These are phyloP conservation scores for Drosophila antonietae DNA, from an alignment of 2,888 invertebrate genomes.

Conservation along the genomic window DNA sequence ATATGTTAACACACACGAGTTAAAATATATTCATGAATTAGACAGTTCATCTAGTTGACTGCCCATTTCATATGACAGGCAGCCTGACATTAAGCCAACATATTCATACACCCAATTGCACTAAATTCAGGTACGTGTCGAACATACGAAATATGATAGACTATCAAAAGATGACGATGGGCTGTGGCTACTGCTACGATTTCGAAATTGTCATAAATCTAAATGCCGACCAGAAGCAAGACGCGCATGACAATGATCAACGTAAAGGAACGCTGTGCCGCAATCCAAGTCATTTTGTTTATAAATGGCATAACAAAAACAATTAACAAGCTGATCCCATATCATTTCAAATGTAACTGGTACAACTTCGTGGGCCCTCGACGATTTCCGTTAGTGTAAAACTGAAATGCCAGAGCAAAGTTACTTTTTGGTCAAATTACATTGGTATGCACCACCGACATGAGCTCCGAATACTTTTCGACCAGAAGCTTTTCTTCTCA, in stretches of 20 bases:
- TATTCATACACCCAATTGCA: constrained; percentile 61
- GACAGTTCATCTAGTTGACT: background rate
- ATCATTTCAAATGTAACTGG: constrained; percentile 62
- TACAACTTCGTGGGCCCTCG: constrained; percentile 37
- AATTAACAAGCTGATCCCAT: constrained; percentile 33
- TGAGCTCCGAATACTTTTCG: constrained; percentile 48
- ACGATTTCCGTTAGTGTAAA: constrained; percentile 33
- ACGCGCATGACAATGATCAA: constrained; percentile 63
- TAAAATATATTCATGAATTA: background rate
- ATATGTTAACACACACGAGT: background rate
- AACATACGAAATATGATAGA: constrained; percentile 34
- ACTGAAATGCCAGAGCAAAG: constrained; percentile 55
- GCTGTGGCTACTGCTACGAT: constrained; percentile 44
- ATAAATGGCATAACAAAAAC: constrained; percentile 48
- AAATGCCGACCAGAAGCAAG: constrained; percentile 41
- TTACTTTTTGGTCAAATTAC: constrained; percentile 42
- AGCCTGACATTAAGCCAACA: background rate
- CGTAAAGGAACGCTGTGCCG: background rate
- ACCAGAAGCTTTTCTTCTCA: constrained; percentile 13
- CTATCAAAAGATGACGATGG: constrained; percentile 21
- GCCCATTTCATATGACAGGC: background rate
- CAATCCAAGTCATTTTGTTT: constrained; percentile 43
- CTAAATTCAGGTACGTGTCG: constrained; percentile 67
- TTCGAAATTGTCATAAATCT: constrained; percentile 70
- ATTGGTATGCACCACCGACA: constrained; percentile 54